phyloP scores from a whole-genome alignment of 2,113 vertebrate genomes.

The Toxotes chatareus region DNA sequence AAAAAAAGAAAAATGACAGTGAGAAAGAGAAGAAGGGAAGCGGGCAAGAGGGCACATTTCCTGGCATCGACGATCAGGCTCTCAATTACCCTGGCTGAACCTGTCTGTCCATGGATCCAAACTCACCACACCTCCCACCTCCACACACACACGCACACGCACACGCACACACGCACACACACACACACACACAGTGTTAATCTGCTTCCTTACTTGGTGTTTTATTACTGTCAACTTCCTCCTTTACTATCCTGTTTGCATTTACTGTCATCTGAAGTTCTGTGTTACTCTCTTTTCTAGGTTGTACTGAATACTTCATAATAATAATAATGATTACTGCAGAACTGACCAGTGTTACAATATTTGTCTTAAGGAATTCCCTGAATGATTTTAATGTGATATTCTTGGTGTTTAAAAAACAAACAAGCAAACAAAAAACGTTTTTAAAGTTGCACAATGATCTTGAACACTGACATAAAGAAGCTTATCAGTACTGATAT shows the following conservation, averaged over 20 bases:
- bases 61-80: conserved; percentile 58
- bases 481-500: conserved; percentile 17
- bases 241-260: conserved; percentile 66
- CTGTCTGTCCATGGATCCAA: conserved; percentile 52
- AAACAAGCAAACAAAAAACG: too few species aligned
- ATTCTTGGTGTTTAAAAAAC: background rate
- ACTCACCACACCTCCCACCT: conserved; percentile 23
- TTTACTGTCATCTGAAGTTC: conserved; percentile 49
- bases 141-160: background rate
- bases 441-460: background rate
- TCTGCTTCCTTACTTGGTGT: conserved; percentile 72
- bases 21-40: conserved; percentile 33
- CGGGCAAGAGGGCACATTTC: conserved; percentile 37
- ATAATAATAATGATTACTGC: background rate
- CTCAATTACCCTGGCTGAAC: conserved; percentile 75
- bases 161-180: conserved; percentile 2
- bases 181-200: conserved; percentile 51
- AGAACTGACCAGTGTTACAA: background rate
- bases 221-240: conserved; percentile 82
- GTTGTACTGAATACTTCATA: too few species aligned
- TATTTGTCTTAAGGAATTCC: background rate
- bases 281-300: conserved; percentile 34
- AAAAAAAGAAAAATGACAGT: conserved; percentile 7
- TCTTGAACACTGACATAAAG: conserved; percentile 18
- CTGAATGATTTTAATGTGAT: background rate